A percentile compares a stretch with the other conserved stretches of the same genome.
phyloP scores from a whole-genome alignment of 2,113 vertebrate genomes.

The human region GRCh38 chr12:105259501-105260000 shows the following conservation, averaged over 20 bases:
- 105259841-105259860: background rate
- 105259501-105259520: background rate
- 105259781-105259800: background rate
- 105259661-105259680: background rate
- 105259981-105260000: background rate
- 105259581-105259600: background rate
- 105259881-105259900: background rate
- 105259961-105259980: background rate
- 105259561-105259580: background rate
- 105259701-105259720: slow-evolving; percentile 14
- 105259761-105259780: background rate
- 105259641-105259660: background rate
- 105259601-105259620: background rate
- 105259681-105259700: background rate
- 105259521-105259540: background rate
- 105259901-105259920: background rate
- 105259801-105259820: background rate
- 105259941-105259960: background rate
- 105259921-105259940: background rate
- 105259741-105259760: background rate
- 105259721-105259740: background rate
- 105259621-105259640: background rate
- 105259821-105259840: background rate
- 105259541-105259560: background rate
- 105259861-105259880: background rate